These are phyloP conservation scores for Baccha elongata DNA, from an alignment of 2,888 invertebrate genomes.

Conservation along the genomic window DNA sequence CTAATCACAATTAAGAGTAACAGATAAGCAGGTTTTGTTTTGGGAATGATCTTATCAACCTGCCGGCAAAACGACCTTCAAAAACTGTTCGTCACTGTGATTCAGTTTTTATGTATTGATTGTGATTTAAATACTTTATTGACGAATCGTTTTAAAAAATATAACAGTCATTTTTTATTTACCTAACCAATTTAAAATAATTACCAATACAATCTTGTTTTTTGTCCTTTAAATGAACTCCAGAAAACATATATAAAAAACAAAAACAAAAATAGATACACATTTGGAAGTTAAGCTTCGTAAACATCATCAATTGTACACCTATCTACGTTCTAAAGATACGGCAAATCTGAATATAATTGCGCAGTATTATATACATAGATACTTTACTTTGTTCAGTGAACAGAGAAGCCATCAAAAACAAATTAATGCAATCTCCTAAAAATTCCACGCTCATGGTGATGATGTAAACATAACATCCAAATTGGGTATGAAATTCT, in stretches of 20 bases:
- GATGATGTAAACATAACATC: slow-evolving; percentile 60
- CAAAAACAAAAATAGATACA: slow-evolving; percentile 5
- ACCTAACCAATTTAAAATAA: background rate
- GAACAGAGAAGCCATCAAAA: slow-evolving; percentile 40
- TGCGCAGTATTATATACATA: slow-evolving; percentile 60
- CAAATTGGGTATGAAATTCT: slow-evolving; percentile 52
- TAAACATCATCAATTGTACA: slow-evolving; percentile 6
- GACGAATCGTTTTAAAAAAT: background rate
- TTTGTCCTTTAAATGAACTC: slow-evolving; percentile 15
- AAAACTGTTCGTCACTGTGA: background rate
- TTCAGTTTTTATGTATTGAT: background rate
- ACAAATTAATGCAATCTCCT: slow-evolving; percentile 18
- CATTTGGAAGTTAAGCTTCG: background rate
- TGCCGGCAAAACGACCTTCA: slow-evolving; percentile 24
- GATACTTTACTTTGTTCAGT: slow-evolving; percentile 46
- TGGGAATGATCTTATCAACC: background rate
- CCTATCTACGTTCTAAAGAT: slow-evolving; percentile 4
- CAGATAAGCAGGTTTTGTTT: background rate
- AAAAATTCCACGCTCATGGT: slow-evolving; percentile 35
- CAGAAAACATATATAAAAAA: slow-evolving; percentile 5
- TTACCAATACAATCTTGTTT: background rate
- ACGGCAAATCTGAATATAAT: slow-evolving; percentile 9
- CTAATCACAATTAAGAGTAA: too few species aligned
- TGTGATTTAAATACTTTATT: background rate
- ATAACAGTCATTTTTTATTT: background rate